These are phyloP conservation scores for Epinephelus malabaricus DNA, from an alignment of 2,797 vertebrate genomes.

Conservation along the genomic window DNA sequence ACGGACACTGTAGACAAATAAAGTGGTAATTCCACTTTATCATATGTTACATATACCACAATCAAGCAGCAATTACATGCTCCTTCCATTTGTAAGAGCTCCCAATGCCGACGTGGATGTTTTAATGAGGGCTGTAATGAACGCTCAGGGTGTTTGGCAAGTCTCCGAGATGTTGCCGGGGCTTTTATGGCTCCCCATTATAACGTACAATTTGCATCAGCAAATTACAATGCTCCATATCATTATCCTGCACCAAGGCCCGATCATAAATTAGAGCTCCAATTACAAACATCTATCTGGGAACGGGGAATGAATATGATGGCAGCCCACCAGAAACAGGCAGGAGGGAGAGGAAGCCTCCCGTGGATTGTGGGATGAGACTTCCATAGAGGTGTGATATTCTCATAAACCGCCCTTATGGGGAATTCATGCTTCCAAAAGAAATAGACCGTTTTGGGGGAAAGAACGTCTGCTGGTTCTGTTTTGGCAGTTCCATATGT, in stretches of 20 bases:
- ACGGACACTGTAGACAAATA: constrained; percentile 83
- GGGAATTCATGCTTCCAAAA: constrained; percentile 61
- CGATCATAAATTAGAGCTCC: constrained; percentile 89
- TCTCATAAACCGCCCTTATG: constrained; percentile 74
- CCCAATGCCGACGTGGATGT: constrained; percentile 83
- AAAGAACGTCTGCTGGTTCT: constrained; percentile 58
- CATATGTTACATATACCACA: constrained; percentile 85
- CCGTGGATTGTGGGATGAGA: constrained; percentile 75
- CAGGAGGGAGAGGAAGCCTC: constrained; percentile 70
- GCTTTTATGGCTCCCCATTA: constrained; percentile 88
- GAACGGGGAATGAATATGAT: constrained; percentile 76
- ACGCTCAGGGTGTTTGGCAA: constrained; percentile 89
- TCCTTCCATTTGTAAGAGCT: constrained; percentile 86
- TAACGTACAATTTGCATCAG: constrained; percentile 90
- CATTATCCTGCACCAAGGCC: constrained; percentile 86
- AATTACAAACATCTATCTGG: constrained; percentile 88
- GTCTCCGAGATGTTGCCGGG: constrained; percentile 85
- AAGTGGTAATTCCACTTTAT: constrained; percentile 84
- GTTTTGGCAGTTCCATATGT: constrained; percentile 68
- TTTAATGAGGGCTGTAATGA: constrained; percentile 90
- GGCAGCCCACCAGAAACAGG: constrained; percentile 75
- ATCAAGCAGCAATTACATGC: constrained; percentile 88
- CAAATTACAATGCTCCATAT: constrained; percentile 90
- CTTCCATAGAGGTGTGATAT: constrained; percentile 78
- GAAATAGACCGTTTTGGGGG: constrained; percentile 45